Evolutionary conservation across 2,888 invertebrate species (phyloP), one percentile per base, ranked within the genome.

Genomic region (Amphipyra tragopoginis): DNA sequence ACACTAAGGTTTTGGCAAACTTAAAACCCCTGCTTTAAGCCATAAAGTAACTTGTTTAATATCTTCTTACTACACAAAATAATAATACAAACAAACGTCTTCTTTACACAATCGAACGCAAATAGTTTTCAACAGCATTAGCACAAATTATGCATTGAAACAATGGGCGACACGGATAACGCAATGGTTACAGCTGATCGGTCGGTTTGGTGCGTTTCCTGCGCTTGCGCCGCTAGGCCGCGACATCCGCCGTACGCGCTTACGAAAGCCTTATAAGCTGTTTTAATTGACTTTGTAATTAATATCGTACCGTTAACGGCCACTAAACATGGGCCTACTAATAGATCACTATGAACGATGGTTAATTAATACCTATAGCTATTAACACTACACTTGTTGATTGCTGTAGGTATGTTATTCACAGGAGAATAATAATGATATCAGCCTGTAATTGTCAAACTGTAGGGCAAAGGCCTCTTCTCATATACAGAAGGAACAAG

Each of bases 81-180:
- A 43, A 14, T 21, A n/a, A 39, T 40, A 44, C 38, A 36, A 55
- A 51, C 26, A 29, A 5, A 40, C 11, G 8, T 54, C 42, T 50
- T 39, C 39, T 14, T 15, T 42, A 6, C n/a, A 34, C 47, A 66
- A 44, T 67, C n/a, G 36, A 36, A 15, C 42, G 44, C 40, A 26
- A 70, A 60, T 60, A 44, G 57, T 64, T 59, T 44, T 56, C 21
- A 54, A 69, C 51, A 36, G 29, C 52, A 56, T 69, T 64, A 47
- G 29, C 48, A 54, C 57, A 55, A 58, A 54, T 55, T 39, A 60
- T 62, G 57, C 38, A 38, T 38, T 47, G 8, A 61, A 36, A 77
- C 76, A 79, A 79, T 81, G 61, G 55, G n/a, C 65, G 69, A 64
- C 64, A 66, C 72, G 66, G 69, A 65, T 75, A 77, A 72, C 70